Conservation (phyloP, 2,113 vertebrate genomes). For the Chinchilla lanigera region DNA sequence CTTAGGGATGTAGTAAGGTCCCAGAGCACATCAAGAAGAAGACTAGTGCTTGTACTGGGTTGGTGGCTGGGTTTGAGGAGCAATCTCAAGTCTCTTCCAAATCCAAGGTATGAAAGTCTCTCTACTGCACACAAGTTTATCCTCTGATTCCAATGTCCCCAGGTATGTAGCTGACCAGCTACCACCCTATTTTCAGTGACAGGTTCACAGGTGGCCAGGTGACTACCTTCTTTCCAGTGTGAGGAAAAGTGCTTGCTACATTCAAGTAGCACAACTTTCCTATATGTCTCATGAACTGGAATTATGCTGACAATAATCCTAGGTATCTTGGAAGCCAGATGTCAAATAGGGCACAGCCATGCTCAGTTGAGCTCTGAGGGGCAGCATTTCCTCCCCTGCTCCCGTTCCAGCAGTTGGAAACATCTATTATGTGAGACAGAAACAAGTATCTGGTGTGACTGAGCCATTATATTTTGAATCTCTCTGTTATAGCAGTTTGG, state of each 20-base stretch:
- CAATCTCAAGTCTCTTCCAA: not conserved
- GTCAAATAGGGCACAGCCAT: not conserved
- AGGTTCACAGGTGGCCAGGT: not conserved
- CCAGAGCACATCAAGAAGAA: rapidly evolving
- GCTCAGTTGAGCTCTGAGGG: not conserved
- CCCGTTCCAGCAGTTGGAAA: too few relatives aligned
- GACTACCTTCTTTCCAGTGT: not conserved
- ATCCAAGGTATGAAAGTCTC: not conserved
- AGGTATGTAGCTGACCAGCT: not conserved
- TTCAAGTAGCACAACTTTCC: not conserved
- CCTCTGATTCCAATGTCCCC: not conserved
- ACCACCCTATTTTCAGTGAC: not conserved
- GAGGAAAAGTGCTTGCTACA: not conserved
- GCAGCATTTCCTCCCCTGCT: not conserved
- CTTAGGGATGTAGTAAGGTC: rapidly evolving
- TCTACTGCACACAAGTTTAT: not conserved
- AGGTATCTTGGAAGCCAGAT: not conserved
- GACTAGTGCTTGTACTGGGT: not conserved
- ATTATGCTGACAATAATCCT: not conserved
- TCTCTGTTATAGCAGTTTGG: not conserved
- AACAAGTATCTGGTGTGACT: rapidly evolving
- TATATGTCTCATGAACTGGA: not conserved
- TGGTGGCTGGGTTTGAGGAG: not conserved
- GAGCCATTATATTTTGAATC: not conserved
- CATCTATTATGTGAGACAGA: not conserved